Conservation (phyloP, 2,113 vertebrate genomes). For the Onychorhynchus coronatus region DNA sequence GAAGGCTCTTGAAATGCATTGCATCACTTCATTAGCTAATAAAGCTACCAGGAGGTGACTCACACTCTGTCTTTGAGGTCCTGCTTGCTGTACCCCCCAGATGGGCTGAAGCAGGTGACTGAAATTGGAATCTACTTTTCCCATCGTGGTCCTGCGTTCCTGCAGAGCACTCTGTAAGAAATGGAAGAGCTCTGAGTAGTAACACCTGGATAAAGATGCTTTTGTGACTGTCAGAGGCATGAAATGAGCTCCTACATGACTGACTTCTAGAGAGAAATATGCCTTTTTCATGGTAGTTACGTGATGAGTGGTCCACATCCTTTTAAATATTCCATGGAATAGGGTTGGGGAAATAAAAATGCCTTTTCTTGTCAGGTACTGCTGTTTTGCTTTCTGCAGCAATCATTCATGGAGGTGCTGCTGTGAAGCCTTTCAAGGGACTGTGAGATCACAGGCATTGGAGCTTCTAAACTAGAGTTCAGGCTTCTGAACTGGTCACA, state of each 20-base stretch:
- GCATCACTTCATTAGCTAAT: conserved; percentile 38
- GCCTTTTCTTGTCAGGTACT: neutral
- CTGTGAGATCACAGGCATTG: neutral
- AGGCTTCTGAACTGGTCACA: neutral
- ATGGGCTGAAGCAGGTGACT: neutral
- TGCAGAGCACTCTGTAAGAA: neutral
- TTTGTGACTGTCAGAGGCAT: neutral
- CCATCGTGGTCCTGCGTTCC: neutral
- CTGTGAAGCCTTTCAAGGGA: neutral
- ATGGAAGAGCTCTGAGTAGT: neutral
- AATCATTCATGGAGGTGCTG: neutral
- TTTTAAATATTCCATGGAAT: neutral
- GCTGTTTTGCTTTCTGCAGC: neutral
- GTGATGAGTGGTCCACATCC: neutral
- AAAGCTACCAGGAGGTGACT: neutral
- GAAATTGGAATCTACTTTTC: neutral
- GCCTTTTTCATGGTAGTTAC: neutral
- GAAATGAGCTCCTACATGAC: neutral
- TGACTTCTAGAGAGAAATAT: neutral
- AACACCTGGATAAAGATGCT: neutral
- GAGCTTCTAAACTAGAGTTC: neutral
- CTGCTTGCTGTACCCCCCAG: neutral
- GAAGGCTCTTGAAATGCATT: conserved; percentile 11
- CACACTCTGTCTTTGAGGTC: neutral
- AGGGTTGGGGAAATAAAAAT: neutral